Percentiles rank a stretch among this genome's conserved stretches.
phyloP scores from a whole-genome alignment of 2,113 vertebrate genomes.

The Sorex araneus region DNA sequence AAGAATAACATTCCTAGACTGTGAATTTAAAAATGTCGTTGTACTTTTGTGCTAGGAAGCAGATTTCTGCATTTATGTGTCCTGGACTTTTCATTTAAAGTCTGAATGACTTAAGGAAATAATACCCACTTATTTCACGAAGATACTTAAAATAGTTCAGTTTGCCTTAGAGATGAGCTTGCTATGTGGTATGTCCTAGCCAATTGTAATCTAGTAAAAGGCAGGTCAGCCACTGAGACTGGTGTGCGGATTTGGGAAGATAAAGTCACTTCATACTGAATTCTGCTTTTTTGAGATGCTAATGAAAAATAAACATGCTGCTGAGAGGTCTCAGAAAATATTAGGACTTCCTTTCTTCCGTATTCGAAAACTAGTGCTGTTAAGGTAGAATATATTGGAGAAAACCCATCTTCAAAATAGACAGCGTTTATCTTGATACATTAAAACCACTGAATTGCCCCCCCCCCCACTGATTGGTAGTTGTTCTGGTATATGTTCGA shows the following conservation, averaged over 20 bases:
- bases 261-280: constrained; percentile 23
- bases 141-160: not conserved
- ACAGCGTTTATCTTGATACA: not conserved
- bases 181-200: not conserved
- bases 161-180: not conserved
- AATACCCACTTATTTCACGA: not conserved
- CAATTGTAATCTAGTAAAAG: not conserved
- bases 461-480: constrained; percentile 18
- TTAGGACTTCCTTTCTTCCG: not conserved
- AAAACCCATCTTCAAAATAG: not conserved
- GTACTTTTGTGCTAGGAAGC: not conserved
- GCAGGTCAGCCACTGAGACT: not conserved
- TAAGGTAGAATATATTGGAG: not conserved
- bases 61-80: not conserved
- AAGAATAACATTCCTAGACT: not conserved
- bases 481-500: not conserved
- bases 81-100: not conserved
- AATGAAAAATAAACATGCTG: not conserved
- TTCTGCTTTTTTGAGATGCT: constrained; percentile 6
- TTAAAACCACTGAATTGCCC: not conserved
- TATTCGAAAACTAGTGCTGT: not conserved
- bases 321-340: constrained; percentile 32
- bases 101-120: not conserved
- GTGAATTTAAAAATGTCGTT: constrained; percentile 32
- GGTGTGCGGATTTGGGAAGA: not conserved